phyloP scores from a whole-genome alignment of 2,888 invertebrate genomes.

The Cantharis rustica region DNA sequence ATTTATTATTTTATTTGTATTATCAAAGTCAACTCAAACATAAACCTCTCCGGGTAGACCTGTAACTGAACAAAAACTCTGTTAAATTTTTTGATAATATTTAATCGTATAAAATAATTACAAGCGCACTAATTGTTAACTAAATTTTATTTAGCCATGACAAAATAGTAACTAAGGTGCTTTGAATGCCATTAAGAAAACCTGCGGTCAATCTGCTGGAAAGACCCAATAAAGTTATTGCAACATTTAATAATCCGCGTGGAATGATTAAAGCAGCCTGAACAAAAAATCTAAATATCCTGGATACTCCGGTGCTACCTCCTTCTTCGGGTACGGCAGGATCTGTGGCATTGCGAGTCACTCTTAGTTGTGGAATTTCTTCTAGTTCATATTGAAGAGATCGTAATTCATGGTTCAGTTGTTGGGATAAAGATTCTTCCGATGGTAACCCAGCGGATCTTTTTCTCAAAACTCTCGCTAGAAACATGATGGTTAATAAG shows the following conservation, averaged over 20 bases:
- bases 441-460: background rate
- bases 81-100: background rate
- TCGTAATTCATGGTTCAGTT: background rate
- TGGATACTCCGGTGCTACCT: background rate
- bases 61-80: background rate
- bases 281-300: background rate
- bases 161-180: background rate
- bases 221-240: background rate
- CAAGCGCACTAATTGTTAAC: background rate
- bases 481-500: background rate
- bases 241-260: background rate
- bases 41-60: too few species aligned
- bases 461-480: background rate
- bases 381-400: background rate
- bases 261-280: background rate
- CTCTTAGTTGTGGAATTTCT: background rate
- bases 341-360: background rate
- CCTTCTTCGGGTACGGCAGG: background rate
- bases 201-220: background rate
- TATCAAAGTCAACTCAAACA: too few species aligned
- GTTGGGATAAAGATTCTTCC: background rate
- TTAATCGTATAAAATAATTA: background rate
- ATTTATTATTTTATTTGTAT: background rate
- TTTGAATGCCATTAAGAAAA: background rate
- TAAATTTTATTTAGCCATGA: background rate